Base-by-base conservation (phyloP, 2,888 invertebrate species). In the Eurois occulta region DNA sequence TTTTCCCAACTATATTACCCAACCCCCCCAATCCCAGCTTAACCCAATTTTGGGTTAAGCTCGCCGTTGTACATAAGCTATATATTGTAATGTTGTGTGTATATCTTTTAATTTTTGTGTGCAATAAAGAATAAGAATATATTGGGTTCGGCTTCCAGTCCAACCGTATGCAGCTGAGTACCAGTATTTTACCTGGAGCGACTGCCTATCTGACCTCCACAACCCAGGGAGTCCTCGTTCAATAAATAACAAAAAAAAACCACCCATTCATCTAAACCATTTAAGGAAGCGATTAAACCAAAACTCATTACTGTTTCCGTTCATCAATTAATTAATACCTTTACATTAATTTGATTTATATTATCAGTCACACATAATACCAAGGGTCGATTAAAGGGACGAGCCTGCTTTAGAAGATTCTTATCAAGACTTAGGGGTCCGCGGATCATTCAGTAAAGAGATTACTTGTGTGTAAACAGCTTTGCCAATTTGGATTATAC, bases 401-500 rank as follows among this genome's bases (percentile, higher is more conserved):
- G 68, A 77, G 67, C 43, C 67, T 78, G 77, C 79, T 88, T 81
- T 79, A 78, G 80, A 67, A 72, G 81, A 83, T 80, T 73, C 78
- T 75, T 81, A 83, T 87, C 83, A 81, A 78, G 81, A 78, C 62
- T 82, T 83, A 71, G 79, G 79, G 80, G 64, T n/a, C 72, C 72
- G 72, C 41, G 67, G 77, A 83, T 78, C 80, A 85, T 81, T 86
- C 81, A 83, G 80, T 84, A 81, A 81, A 75, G 84, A 80, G 87
- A 88, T 88, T 88, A 88, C 64, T 68, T 65, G 55, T 24, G 55
- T 24, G 84, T 87, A 86, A 87, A 88, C 84, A 88, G 75, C 71
- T 84, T 79, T 65, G 38, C 73, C 88, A 88, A 88, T 88, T 88
- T 87, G 86, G 88, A 81, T 88, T 88, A 88, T 77, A 77, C 83